Evolutionary conservation across 2,888 invertebrate genomes (phyloP).

Genomic region (Magallana nippona): DNA sequence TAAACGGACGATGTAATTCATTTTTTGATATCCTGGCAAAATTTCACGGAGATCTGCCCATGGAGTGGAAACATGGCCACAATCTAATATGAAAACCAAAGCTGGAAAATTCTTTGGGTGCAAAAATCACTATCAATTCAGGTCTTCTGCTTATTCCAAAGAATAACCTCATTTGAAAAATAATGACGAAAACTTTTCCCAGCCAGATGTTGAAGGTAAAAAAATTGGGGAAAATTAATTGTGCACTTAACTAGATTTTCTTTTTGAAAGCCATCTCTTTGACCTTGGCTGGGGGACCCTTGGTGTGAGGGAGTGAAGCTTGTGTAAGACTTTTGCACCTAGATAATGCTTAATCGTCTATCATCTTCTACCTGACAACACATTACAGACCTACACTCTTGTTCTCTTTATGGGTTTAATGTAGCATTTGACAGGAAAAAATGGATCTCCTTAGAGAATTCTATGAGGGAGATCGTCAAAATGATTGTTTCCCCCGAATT

Average conservation of each 20-base stretch:
- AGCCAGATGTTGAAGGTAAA: constrained; percentile 8
- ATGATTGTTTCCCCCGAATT: background rate
- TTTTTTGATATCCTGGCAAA: constrained; percentile 31
- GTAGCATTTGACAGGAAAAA: constrained; percentile 27
- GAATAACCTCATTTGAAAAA: constrained; percentile 17
- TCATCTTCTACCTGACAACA: constrained; percentile 27
- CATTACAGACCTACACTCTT: background rate
- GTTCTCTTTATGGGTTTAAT: constrained; percentile 17
- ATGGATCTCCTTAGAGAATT: background rate
- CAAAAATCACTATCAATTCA: constrained; percentile 27
- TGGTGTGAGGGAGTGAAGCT: constrained; percentile 3
- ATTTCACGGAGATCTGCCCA: constrained; percentile 23
- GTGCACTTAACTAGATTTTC: constrained; percentile 19
- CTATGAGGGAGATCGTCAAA: constrained; percentile 20
- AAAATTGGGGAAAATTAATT: constrained; percentile 19
- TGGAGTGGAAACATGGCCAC: constrained; percentile 8
- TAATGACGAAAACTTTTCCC: constrained; percentile 22
- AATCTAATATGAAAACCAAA: constrained; percentile 27
- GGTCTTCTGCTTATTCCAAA: background rate
- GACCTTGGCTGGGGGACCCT: background rate
- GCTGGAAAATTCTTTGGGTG: constrained; percentile 19
- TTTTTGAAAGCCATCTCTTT: constrained; percentile 9
- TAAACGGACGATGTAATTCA: constrained; percentile 32
- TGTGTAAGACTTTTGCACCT: constrained; percentile 31
- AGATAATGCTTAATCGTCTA: constrained; percentile 25